Percentiles rank a stretch among this genome's conserved stretches.
phyloP scores from a whole-genome alignment of 2,797 vertebrate species.

The Dryobates pubescens region DNA sequence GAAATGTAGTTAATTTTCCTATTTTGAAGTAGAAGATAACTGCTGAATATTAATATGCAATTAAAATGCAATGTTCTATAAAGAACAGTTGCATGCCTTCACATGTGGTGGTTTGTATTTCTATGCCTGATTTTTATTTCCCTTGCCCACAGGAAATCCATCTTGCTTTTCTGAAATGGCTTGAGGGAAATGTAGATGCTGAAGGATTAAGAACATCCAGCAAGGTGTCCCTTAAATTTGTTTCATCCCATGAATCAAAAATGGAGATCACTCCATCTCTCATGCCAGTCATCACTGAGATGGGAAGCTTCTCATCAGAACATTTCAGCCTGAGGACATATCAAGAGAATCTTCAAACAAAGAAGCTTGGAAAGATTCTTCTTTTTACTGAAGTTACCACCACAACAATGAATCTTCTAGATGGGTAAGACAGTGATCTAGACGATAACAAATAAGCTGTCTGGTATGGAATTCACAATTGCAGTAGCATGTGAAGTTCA shows the following conservation, averaged over 20 bases:
- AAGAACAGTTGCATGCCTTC: neutral
- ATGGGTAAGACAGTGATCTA: slow-evolving; percentile 83
- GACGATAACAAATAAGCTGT: fast-evolving
- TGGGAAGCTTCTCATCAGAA: slow-evolving; percentile 70
- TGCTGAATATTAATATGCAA: neutral
- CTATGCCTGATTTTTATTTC: neutral
- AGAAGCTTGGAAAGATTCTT: slow-evolving; percentile 82
- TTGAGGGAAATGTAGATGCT: slow-evolving; percentile 71
- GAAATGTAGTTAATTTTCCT: neutral
- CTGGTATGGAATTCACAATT: fast-evolving
- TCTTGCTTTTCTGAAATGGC: slow-evolving; percentile 79
- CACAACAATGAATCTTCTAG: slow-evolving; percentile 90
- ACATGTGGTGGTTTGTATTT: neutral
- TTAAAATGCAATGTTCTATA: fast-evolving
- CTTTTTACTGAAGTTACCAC: slow-evolving; percentile 87
- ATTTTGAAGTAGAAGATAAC: neutral
- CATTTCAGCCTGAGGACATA: slow-evolving; percentile 87
- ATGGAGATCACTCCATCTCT: slow-evolving; percentile 59
- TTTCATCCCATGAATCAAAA: slow-evolving; percentile 54
- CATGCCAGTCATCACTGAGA: slow-evolving; percentile 81
- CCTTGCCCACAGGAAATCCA: slow-evolving; percentile 65
- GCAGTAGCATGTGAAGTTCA: fast-evolving
- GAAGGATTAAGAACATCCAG: slow-evolving; percentile 75
- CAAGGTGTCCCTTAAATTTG: slow-evolving; percentile 79
- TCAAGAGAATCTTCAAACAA: slow-evolving; percentile 82